Percentiles rank a stretch among this genome's conserved stretches.
These are phyloP conservation scores for Dioctria rufipes DNA, from an alignment of 2,888 invertebrate genomes.

Conservation along the genomic window DNA sequence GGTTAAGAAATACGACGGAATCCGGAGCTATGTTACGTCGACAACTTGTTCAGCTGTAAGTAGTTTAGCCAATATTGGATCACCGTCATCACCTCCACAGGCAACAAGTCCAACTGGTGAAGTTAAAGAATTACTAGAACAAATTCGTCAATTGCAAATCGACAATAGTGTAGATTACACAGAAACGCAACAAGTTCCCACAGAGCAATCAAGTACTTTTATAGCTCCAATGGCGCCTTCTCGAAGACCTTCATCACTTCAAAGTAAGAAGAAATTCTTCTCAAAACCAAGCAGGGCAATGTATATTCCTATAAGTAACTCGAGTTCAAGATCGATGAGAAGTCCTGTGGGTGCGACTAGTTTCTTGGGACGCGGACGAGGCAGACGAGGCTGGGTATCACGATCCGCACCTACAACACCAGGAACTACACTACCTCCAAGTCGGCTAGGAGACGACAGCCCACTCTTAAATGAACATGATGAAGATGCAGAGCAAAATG, in stretches of 20 bases:
- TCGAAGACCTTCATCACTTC: constrained; percentile 66
- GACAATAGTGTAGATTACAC: constrained; percentile 71
- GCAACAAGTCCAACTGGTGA: constrained; percentile 87
- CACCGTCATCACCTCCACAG: constrained; percentile 83
- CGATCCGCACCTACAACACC: constrained; percentile 88
- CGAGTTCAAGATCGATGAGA: constrained; percentile 64
- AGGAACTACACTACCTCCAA: constrained; percentile 77
- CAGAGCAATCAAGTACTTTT: constrained; percentile 64
- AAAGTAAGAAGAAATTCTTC: constrained; percentile 71
- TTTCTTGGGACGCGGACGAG: constrained; percentile 68
- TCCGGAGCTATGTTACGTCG: constrained; percentile 71
- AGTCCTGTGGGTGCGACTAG: constrained; percentile 68
- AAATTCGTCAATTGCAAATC: constrained; percentile 79
- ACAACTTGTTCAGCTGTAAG: constrained; percentile 79
- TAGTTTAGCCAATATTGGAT: constrained; percentile 78
- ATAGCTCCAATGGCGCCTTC: constrained; percentile 64
- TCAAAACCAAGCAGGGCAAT: constrained; percentile 77
- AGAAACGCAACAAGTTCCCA: constrained; percentile 60
- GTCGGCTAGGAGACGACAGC: constrained; percentile 77
- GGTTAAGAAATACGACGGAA: constrained; percentile 64
- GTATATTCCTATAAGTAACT: constrained; percentile 76
- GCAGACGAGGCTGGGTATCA: constrained; percentile 77
- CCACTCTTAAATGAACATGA: constrained; percentile 76
- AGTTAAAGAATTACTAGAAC: constrained; percentile 81
- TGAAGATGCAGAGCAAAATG: constrained; percentile 69